Percentiles rank a stretch among this genome's conserved stretches.
phyloP scores from a whole-genome alignment of 2,113 vertebrate species.

The Thryonomys swinderianus region DNA sequence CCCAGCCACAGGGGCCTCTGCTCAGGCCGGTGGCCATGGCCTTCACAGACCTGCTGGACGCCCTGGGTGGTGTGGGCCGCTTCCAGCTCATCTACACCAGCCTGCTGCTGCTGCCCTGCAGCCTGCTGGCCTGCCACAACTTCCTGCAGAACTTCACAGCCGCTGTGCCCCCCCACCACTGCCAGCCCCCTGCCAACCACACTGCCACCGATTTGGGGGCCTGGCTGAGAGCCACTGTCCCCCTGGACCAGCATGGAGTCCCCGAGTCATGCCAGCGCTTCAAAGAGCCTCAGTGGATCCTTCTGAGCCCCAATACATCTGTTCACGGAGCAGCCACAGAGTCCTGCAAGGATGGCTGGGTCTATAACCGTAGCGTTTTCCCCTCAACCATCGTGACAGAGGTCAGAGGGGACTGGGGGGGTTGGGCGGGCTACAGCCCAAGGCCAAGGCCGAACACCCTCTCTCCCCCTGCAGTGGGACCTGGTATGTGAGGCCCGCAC shows the following conservation, averaged over 20 bases:
- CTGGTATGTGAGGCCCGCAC: constrained; percentile 84
- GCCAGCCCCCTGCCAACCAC: neutral
- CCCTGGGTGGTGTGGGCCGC: constrained; percentile 81
- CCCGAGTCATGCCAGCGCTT: constrained; percentile 69
- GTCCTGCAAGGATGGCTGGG: constrained; percentile 82
- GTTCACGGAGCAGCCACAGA: neutral
- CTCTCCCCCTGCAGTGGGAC: constrained; percentile 78
- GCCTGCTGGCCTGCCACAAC: constrained; percentile 84
- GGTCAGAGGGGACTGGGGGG: constrained; percentile 62
- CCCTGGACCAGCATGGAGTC: neutral
- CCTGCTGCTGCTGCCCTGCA: constrained; percentile 76
- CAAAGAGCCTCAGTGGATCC: constrained; percentile 65
- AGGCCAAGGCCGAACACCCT: neutral
- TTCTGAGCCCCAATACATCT: constrained; percentile 51
- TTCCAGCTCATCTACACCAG: constrained; percentile 80
- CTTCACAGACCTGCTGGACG: constrained; percentile 84
- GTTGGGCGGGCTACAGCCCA: accelerated
- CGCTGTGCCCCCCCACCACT: constrained; percentile 66
- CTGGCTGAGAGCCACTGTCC: constrained; percentile 66
- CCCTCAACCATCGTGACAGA: constrained; percentile 82
- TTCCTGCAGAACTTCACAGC: constrained; percentile 87
- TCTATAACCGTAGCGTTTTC: constrained; percentile 81
- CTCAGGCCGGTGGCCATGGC: constrained; percentile 73
- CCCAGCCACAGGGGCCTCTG: neutral
- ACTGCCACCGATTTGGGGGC: neutral